Conservation (phyloP, 2,888 invertebrate species). For the Helobdella robusta region DNA sequence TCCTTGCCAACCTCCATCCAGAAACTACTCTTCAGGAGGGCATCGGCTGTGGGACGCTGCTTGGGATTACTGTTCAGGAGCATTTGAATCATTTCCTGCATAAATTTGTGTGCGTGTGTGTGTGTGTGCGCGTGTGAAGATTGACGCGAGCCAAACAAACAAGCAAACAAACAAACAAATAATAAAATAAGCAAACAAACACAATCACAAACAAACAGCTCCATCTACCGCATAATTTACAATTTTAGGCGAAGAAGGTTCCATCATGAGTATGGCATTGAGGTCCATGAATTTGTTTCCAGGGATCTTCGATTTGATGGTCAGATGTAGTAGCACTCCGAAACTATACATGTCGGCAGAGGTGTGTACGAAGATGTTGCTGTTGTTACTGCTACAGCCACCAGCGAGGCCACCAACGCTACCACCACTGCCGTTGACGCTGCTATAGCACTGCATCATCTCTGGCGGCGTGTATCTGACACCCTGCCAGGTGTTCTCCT, state of each 20-base stretch:
- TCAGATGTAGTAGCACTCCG: conserved; percentile 19
- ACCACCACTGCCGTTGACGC: too few species aligned
- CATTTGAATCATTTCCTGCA: conserved; percentile 17
- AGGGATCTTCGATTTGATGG: neutral
- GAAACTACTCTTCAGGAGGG: conserved; percentile 6
- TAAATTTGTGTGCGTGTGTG: neutral
- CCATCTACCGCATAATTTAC: neutral
- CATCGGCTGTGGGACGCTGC: conserved; percentile 10
- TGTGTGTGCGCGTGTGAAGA: neutral
- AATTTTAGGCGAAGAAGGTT: neutral
- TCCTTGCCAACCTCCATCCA: conserved; percentile 19
- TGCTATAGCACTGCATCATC: neutral
- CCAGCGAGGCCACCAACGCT: too few species aligned
- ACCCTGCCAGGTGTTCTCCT: conserved; percentile 18
- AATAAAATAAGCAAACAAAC: neutral
- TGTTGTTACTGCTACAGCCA: neutral
- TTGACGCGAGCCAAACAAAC: too few species aligned
- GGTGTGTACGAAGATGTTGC: neutral
- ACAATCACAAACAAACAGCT: neutral
- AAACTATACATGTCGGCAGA: conserved; percentile 19
- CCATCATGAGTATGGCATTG: neutral
- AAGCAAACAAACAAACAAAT: neutral
- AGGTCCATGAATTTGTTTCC: neutral
- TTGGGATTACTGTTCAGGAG: conserved; percentile 10
- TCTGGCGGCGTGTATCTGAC: conserved; percentile 15